phyloP scores from a whole-genome alignment of 2,888 invertebrate species.

The Rhyacophila evoluta region DNA sequence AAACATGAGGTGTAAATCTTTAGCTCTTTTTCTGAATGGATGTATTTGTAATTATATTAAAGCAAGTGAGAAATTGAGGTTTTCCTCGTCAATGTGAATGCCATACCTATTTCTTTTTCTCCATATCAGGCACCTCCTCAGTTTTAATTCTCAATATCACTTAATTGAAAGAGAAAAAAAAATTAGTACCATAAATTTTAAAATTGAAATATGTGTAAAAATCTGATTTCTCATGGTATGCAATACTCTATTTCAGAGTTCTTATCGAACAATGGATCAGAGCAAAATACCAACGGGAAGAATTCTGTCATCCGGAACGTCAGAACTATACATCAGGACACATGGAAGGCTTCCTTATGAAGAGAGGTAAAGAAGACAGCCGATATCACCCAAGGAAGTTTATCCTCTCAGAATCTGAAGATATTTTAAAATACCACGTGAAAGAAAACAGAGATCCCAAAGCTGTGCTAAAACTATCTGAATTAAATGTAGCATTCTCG shows the following conservation, averaged over 20 bases:
- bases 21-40: too few relatives aligned
- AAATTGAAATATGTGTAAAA: too few relatives aligned
- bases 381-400: constrained; percentile 87
- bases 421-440: constrained; percentile 82
- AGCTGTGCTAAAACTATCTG: constrained; percentile 82
- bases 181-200: too few relatives aligned
- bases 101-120: too few relatives aligned
- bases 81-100: too few relatives aligned
- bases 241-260: constrained; percentile 75
- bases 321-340: constrained; percentile 83
- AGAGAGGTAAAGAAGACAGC: constrained; percentile 89
- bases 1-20: too few relatives aligned
- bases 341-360: constrained; percentile 90
- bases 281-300: constrained; percentile 90
- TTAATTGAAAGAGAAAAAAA: too few relatives aligned
- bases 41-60: too few relatives aligned
- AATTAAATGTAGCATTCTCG: constrained; percentile 86
- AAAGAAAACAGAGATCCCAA: constrained; percentile 85
- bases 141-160: too few relatives aligned
- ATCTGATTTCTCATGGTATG: too few relatives aligned
- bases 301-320: constrained; percentile 84
- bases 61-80: too few relatives aligned
- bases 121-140: too few relatives aligned
- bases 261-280: constrained; percentile 91
- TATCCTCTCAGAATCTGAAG: constrained; percentile 83